Conservation (phyloP, 2,888 invertebrate species). For the Melinaea menophilus region DNA sequence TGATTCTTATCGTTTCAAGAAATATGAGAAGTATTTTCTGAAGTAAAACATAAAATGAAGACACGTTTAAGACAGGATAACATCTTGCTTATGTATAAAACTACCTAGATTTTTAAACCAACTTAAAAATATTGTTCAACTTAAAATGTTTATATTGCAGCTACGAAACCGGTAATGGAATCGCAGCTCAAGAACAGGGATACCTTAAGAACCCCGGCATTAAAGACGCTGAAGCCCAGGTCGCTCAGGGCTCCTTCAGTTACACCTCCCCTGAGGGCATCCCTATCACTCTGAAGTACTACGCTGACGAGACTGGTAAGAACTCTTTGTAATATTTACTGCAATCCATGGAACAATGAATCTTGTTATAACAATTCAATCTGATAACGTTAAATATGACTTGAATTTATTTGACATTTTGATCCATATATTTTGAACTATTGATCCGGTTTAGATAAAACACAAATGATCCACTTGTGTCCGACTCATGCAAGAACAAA, state of each 20-base stretch:
- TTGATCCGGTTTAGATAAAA: not conserved
- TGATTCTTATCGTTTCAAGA: constrained; percentile 24
- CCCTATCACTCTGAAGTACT: constrained; percentile 80
- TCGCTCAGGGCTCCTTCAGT: constrained; percentile 82
- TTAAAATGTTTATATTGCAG: constrained; percentile 51
- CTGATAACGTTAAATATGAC: not conserved
- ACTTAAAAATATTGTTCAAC: no score
- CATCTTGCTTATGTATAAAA: not conserved
- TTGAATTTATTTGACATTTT: not conserved
- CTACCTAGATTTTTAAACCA: not conserved
- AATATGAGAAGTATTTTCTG: constrained; percentile 16
- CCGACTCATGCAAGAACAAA: no score
- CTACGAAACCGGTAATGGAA: constrained; percentile 87
- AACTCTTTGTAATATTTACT: not conserved
- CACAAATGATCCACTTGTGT: no score
- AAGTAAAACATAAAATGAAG: constrained; percentile 15
- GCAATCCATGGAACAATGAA: no score
- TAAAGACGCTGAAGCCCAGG: constrained; percentile 81
- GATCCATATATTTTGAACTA: not conserved
- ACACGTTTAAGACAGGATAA: constrained; percentile 11
- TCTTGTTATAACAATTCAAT: no score
- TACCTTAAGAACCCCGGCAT: constrained; percentile 83
- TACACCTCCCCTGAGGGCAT: constrained; percentile 87
- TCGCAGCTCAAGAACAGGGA: constrained; percentile 83
- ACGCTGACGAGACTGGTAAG: constrained; percentile 84